Evolutionary conservation across 2,113 vertebrate species (phyloP).

Genomic region (Myiozetetes cayanensis): DNA sequence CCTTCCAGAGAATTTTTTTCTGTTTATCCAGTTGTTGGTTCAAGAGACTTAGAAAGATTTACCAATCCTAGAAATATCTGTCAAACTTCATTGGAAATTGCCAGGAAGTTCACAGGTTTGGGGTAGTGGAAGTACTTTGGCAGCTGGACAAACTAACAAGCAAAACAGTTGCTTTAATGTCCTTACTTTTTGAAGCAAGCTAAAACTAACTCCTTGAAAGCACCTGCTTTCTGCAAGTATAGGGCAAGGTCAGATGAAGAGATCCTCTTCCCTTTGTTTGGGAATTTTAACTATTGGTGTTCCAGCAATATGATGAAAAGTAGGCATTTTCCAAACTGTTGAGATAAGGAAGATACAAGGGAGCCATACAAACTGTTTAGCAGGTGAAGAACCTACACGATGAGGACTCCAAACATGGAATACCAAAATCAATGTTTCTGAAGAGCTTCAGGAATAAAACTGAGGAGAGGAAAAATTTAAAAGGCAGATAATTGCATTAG

Average conservation of each 20-base stretch:
- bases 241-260: not conserved
- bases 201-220: not conserved
- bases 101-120: not conserved
- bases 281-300: not conserved
- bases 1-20: not conserved
- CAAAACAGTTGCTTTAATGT: not conserved
- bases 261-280: not conserved
- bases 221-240: not conserved
- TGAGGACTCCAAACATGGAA: not conserved
- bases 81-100: not conserved
- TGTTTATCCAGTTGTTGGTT: not conserved
- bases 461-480: not conserved
- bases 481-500: not conserved
- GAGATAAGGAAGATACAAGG: not conserved
- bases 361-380: not conserved
- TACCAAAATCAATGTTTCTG: not conserved
- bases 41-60: not conserved
- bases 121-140: not conserved
- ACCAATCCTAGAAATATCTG: not conserved
- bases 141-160: not conserved
- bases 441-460: not conserved
- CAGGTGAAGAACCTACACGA: not conserved
- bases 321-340: not conserved
- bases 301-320: not conserved
- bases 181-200: not conserved